These are phyloP conservation scores for Leiothrix lutea DNA, from an alignment of 2,113 vertebrate genomes.

Conservation along the genomic window DNA sequence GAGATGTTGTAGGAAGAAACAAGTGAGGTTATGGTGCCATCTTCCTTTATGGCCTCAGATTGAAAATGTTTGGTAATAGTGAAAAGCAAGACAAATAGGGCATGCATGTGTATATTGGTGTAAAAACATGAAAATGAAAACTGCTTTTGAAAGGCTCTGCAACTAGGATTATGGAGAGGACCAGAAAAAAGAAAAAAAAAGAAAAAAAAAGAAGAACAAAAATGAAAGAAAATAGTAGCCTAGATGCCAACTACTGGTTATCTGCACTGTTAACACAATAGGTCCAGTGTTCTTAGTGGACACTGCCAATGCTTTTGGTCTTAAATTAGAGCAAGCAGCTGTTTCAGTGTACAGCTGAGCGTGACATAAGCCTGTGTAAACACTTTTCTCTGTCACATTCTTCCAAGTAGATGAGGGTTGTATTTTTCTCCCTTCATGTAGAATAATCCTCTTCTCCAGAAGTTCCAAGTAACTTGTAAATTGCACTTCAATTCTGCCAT, in stretches of 20 bases:
- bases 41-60: not conserved
- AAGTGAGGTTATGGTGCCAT: not conserved
- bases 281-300: conserved; percentile 31
- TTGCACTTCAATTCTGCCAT: not conserved
- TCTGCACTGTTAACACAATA: conserved; percentile 33
- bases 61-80: not conserved
- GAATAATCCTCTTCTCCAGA: not conserved
- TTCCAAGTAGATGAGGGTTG: not conserved
- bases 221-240: not conserved
- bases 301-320: conserved; percentile 1
- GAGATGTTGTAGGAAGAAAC: not conserved
- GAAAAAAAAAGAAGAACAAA: no score
- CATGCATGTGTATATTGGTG: not conserved
- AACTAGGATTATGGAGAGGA: not conserved
- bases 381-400: conserved; percentile 24
- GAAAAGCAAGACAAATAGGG: not conserved
- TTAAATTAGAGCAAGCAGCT: conserved; percentile 66
- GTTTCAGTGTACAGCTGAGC: conserved; percentile 60
- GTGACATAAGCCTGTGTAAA: conserved; percentile 58
- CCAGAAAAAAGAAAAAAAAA: no score
- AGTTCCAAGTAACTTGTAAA: not conserved
- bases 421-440: not conserved
- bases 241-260: not conserved
- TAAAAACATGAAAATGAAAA: not conserved
- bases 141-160: not conserved